Evolutionary conservation across 2,888 invertebrate genomes (phyloP).

Genomic region (Fragum fragum): DNA sequence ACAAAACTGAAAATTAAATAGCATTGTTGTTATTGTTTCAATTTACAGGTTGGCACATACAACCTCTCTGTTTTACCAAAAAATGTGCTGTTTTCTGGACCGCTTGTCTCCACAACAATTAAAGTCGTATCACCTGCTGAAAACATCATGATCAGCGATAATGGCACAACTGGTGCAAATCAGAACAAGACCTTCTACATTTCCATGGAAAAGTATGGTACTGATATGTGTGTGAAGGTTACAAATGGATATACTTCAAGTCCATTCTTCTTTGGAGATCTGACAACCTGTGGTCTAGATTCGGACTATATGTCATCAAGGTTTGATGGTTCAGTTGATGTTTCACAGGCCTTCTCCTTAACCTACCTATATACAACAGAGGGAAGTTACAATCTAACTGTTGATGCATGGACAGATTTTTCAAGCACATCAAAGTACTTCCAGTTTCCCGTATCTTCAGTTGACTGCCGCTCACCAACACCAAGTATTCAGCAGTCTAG

Average conservation of each 20-base stretch:
- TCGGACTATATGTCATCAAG: not conserved
- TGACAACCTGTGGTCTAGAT: constrained; percentile 44
- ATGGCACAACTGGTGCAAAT: constrained; percentile 45
- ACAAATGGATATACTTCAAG: constrained; percentile 72
- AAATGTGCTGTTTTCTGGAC: constrained; percentile 56
- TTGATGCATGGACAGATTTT: constrained; percentile 62
- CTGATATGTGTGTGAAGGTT: constrained; percentile 75
- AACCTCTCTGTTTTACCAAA: constrained; percentile 45
- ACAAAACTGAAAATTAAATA: no score
- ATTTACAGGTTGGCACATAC: constrained; percentile 54
- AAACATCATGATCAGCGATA: constrained; percentile 61
- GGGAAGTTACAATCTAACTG: constrained; percentile 55
- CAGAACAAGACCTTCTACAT: constrained; percentile 70
- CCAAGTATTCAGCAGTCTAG: constrained; percentile 70
- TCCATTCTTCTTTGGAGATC: constrained; percentile 61
- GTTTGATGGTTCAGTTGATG: constrained; percentile 1
- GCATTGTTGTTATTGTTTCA: no score
- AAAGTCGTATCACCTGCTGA: constrained; percentile 62
- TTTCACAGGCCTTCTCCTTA: constrained; percentile 29
- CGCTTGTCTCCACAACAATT: constrained; percentile 24
- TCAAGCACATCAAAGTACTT: constrained; percentile 35
- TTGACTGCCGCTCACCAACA: constrained; percentile 76
- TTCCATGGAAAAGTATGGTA: constrained; percentile 71
- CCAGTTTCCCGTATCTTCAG: constrained; percentile 69
- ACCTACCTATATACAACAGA: constrained; percentile 52